Base-by-base conservation (phyloP, 2,113 vertebrate genomes). In the Otolemur garnettii region DNA sequence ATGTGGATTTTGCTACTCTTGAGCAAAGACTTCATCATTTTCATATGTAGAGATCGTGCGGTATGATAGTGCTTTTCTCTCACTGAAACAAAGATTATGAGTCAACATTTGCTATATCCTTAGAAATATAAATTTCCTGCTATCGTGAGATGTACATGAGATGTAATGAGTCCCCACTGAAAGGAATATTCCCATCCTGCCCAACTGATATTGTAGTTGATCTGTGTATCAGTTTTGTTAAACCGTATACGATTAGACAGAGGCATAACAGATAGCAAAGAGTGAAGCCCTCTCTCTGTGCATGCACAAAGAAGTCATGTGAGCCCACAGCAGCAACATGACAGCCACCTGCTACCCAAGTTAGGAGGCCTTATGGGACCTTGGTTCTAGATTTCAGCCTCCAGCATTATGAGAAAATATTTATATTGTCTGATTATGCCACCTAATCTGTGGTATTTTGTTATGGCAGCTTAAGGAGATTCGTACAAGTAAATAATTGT, bases 331-430 rank as follows among this genome's bases (percentile, higher is more conserved):
- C 10, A 68, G 68, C 13, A 28, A 81, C 5, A 66, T 10, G 22
- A 4, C 0, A 2, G 1, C 13, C 2, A 6, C 24, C 30, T 60
- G 28, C 3, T n/a, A 7, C 28, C 35, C 5, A 74, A 12, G 7
- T 64, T 14, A 13, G 81, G 28, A 50, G 9, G 19, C 45, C 1
- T 24, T 18, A 24, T 15, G 19, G 4, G 15, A 69, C 13, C 5
- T 12, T 62, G 42, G 55, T 35, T 78, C 68, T 60, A 10, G 2
- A 69, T 55, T 80, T 86, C 7, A 15, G 7, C 14, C 33, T 57
- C 28, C 28, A 15, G 13, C 21, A 57, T 35, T 55, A 10, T 33
- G 12, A 64, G 14, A 71, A 89, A 83, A 71, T n/a, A 30, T 62
- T 53, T 53, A 28, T 30, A 11, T 21, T 75, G 21, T 53, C 28